These are phyloP conservation scores for Ramphastos sulfuratus DNA, from an alignment of 2,113 vertebrate species.

Conservation along the genomic window DNA sequence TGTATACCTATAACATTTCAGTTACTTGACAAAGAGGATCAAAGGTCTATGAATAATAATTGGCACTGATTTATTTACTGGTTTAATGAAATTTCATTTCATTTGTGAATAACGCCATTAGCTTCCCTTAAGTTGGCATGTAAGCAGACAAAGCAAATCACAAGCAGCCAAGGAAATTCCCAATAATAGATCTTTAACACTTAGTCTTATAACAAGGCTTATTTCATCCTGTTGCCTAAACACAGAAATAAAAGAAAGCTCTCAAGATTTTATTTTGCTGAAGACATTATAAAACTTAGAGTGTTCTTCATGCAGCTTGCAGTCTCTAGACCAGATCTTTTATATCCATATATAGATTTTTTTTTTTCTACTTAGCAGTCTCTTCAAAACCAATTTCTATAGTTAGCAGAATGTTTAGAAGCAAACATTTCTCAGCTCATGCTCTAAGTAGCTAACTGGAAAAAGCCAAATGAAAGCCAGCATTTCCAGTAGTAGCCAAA, in stretches of 20 bases:
- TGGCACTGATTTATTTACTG: background rate
- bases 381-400: background rate
- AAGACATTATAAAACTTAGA: background rate
- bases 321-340: background rate
- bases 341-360: rapidly evolving
- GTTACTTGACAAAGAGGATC: background rate
- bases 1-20: background rate
- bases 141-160: background rate
- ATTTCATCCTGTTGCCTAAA: background rate
- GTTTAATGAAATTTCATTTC: background rate
- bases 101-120: background rate
- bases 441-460: background rate
- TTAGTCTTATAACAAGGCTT: background rate
- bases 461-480: background rate
- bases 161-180: background rate
- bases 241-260: background rate
- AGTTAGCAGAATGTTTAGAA: background rate
- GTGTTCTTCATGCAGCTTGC: background rate
- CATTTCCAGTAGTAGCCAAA: background rate
- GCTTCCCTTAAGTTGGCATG: background rate
- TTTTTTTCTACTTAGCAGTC: background rate
- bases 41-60: background rate
- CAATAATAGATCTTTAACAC: background rate
- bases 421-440: background rate
- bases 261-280: background rate